Evolutionary conservation across 2,113 vertebrate genomes (phyloP), one percentile per base, ranked within the genome.

Genomic region (Falco punctatus): DNA sequence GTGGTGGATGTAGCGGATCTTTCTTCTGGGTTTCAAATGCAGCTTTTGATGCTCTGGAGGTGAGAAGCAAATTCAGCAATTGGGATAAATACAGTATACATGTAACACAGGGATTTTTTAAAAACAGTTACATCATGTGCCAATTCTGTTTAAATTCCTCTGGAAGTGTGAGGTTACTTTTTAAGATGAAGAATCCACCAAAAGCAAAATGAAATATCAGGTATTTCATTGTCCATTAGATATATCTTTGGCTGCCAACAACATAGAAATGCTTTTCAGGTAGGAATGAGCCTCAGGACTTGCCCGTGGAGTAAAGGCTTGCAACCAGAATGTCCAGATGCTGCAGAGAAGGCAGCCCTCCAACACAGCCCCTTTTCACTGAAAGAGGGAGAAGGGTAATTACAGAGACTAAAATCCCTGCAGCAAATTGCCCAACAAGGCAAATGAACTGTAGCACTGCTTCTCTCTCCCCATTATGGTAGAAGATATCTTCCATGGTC

Each of bases 1-100:
- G 92, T 35, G 88, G 96, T 0, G 35, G 46, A 5, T 96, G 96
- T 22, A 95, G 96, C 70, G 95, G 40, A 35, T 98, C 97, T 93
- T 90, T 98, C 87, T 97, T 97, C 70, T 98, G 98, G 58, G 91
- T 96, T 82, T 98, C 97, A 71, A 71, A 97, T 5, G 97, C 90
- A 55, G 91, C 54, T 92, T 94, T 98, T 46, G 94, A 80, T 55
- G 72, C 49, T 92, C 99, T 99, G 94, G 20, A 88, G 51, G 54
- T 22, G 40, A 81, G 86, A 73, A 93, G 19, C 3, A 16, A 13
- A 84, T 62, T 77, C 44, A 88, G 17, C 21, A 51, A n/a, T 27
- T 48, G 32, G 40, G 46, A 33, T 51, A 3, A 42, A 52, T 28
- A 28, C 1, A 1, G 15, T 32, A 9, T 19, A 58, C 5, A 24